Conservation (phyloP, 2,797 vertebrate genomes). For the Pseudochromis fuscus region DNA sequence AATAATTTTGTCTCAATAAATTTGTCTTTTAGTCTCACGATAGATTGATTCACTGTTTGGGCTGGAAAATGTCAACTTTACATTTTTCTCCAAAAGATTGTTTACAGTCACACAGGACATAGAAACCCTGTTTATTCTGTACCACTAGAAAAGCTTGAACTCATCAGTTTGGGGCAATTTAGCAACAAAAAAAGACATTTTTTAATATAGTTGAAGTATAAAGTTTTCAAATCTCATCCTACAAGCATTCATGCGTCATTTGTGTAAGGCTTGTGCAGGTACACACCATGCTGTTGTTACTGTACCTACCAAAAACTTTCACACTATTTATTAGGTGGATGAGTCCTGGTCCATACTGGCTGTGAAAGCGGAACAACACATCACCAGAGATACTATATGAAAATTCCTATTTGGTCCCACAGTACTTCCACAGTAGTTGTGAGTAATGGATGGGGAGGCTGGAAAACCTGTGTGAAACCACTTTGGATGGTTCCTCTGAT, state of each 20-base stretch:
- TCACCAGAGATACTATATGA: constrained; percentile 41
- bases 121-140: not conserved
- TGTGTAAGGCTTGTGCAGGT: not conserved
- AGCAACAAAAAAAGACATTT: not conserved
- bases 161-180: not conserved
- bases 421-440: constrained; percentile 58
- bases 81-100: not conserved
- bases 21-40: not conserved
- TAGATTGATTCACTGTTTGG: not conserved
- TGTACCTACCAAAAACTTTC: not conserved
- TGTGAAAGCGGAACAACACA: constrained; percentile 28
- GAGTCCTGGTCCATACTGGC: constrained; percentile 9
- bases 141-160: not conserved
- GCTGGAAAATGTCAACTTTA: not conserved
- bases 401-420: constrained; percentile 34
- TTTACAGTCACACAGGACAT: constrained; percentile 11
- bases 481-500: constrained; percentile 62
- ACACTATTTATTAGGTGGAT: too few species aligned
- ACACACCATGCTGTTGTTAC: not conserved
- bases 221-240: too few species aligned
- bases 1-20: too few species aligned
- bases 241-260: too few species aligned
- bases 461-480: constrained; percentile 35
- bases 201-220: too few species aligned
- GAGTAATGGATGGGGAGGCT: constrained; percentile 53